Evolutionary conservation across 2,797 vertebrate genomes (phyloP), one percentile per base, ranked within the genome.

Genomic region (Xiphophorus birchmanni): DNA sequence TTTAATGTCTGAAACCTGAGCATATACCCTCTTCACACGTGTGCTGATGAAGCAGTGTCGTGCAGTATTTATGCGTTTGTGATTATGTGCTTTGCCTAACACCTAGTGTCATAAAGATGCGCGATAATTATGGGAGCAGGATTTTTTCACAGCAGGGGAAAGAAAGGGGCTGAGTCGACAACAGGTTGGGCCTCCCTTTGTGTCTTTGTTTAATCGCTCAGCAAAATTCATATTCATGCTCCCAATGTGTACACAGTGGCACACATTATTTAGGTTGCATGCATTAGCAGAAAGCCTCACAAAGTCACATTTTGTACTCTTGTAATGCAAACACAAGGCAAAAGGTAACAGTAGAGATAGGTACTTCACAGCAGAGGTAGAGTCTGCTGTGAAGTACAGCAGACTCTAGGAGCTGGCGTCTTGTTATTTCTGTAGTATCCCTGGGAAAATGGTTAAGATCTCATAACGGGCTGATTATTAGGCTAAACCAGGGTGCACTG

Each of bases 31-130:
- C 47, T 69, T 75, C 82, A 63, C 40, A 3, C 48, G 15, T 12
- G 50, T 78, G 74, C 77, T 63, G 75, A 74, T 80, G 79, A 80
- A 84, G 80, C 74, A 71, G 80, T 4, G n/a, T 13, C 76, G 79
- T 86, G 85, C 83, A 76, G 87, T 88, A 82, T 91, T 86, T 84
- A 79, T 82, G 48, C 78, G 69, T 67, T 60, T 88, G 78, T 88
- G 86, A 84, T 91, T 87, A 79, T 86, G 88, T 88, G 92, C 94
- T 93, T 93, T 90, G 86, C 85, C 88, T 90, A 94, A 92, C 91
- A 92, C 90, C 82, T 91, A 87, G 92, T 94, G 92, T 95, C 90
- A 89, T 93, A 93, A 92, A 86, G 89, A 94, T 92, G 91, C 90
- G 91, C 78, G 91, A 92, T 93, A 92, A 94, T 93, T 94, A 94